Conservation (phyloP, 2,797 vertebrate genomes). For the Allobates femoralis region DNA sequence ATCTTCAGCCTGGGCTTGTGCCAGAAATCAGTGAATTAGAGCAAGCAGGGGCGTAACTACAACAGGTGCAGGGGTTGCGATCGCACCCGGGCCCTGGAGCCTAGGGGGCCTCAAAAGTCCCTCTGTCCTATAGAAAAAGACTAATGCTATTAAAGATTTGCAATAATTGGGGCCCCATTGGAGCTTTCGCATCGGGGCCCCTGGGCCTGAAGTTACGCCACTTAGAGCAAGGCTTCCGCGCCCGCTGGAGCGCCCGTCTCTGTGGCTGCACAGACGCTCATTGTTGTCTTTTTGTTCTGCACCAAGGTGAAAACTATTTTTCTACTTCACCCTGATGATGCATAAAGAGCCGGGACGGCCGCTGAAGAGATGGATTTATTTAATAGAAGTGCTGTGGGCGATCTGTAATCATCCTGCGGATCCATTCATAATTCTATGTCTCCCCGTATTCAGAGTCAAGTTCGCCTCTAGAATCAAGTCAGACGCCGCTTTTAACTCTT, state of each 20-base stretch:
- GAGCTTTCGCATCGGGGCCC: too few species aligned
- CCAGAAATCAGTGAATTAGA: not conserved
- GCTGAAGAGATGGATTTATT: conserved; percentile 20
- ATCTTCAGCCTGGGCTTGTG: not conserved
- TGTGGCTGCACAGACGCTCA: not conserved
- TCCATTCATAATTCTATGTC: not conserved
- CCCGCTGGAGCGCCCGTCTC: not conserved
- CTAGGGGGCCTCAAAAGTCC: too few species aligned
- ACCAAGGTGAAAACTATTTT: conserved; percentile 35
- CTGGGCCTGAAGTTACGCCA: too few species aligned
- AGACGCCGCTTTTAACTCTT: not conserved
- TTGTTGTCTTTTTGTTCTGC: conserved; percentile 1
- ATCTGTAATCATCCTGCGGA: not conserved
- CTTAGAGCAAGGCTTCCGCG: not conserved
- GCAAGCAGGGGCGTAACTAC: too few species aligned
- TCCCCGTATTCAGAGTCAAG: conserved; percentile 3
- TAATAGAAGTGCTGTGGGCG: conserved; percentile 1
- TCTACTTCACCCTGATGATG: not conserved
- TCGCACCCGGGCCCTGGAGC: too few species aligned
- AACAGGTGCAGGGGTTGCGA: too few species aligned
- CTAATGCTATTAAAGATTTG: too few species aligned
- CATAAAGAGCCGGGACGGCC: not conserved
- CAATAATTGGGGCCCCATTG: too few species aligned
- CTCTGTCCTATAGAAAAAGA: too few species aligned
- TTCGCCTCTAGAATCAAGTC: not conserved